Evolutionary conservation across 2,113 vertebrate species (phyloP), one percentile per base, ranked within the genome.

Genomic region (Bostrychus sinensis): DNA sequence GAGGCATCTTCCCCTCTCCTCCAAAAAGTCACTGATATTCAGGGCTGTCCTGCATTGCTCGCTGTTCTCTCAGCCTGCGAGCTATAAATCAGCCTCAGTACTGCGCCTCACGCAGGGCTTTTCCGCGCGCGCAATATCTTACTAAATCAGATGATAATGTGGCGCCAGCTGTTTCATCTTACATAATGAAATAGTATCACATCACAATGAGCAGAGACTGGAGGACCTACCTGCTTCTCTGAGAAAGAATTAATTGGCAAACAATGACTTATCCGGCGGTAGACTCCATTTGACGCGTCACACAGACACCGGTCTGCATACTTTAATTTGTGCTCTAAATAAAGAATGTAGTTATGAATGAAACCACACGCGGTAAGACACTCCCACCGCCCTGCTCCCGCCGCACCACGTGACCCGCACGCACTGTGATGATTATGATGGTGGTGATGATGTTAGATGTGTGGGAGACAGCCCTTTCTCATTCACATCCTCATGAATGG

Each of bases 271-370:
- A 92, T 91, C 91, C 73, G 46, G 66, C 51, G 62, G 83, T 56
- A 77, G 79, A 73, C 17, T 84, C 72, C n/a, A 63, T 59, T 25
- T 60, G 81, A 78, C 68, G 83, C 72, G 78, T 61, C 88, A 78
- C 84, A 54, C 80, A 67, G 66, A 61, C 75, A 69, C 58, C 82
- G 70, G 78, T 81, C 82, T 74, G 84, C 80, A 84, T 89, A 81
- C 83, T 91, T 91, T 86, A 81, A 87, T 89, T 86, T 72, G 66
- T 78, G 85, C 89, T 84, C 66, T 73, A 66, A 81, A 88, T 80
- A 66, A 81, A 43, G 70, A 86, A 73, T 68, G 83, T 84, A 93
- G 86, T 93, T 93, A 93, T 93, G 92, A 93, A 93, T 93, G 91
- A 92, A 93, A 84, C 85, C 80, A 72, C 81, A 84, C 78, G 78